Base-by-base conservation (phyloP, 1,140 invertebrate species). In the Microplitis mediator region DNA sequence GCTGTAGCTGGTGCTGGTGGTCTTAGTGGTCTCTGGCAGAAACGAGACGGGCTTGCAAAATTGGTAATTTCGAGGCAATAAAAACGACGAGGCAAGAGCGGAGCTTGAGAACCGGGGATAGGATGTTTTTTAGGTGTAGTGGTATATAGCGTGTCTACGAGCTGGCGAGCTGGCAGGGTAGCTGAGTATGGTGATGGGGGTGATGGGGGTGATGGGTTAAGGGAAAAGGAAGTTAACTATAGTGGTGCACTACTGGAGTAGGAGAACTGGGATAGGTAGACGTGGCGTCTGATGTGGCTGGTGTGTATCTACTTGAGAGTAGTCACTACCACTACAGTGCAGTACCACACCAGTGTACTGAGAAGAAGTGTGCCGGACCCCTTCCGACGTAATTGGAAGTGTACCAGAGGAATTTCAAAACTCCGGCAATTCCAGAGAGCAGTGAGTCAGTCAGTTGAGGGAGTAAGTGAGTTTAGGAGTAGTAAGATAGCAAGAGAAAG, bases 41-140 rank as follows among this genome's bases (percentile, higher is more conserved):
- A 56, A 56, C 52, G 52, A 14, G 52, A 56, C 52, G 52, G 52
- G 52, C 23, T 51, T 50, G 64, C 36, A 5, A 23, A 66, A 66
- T 66, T 52, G 64, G 64, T 66, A 66, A 50, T 66, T 66, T 56
- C 50, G 35, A 39, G 16, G 35, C 64, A 66, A 66, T 66, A 66
- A 45, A 66, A 66, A 66, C 13, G 11, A 31, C 5, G 31, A 50
- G 23, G 14, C 39, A 45, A 45, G 39, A 45, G 11, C 52, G 14
- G 14, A 14, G 52, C 52, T 56, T 8, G n/a, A 45, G 39, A 45
- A 6, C 11, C 39, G 6, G 6, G 39, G 39, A 45, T 45, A 45
- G 39, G 39, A 45, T 45, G 39, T 45, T 45, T 45, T 45, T 45
- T 45, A 14, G 36, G n/a, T n/a, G 52, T 56, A 51, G 45, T 51